phyloP scores from a whole-genome alignment of 1,140 invertebrate genomes.

The Centruroides vittatus region DNA sequence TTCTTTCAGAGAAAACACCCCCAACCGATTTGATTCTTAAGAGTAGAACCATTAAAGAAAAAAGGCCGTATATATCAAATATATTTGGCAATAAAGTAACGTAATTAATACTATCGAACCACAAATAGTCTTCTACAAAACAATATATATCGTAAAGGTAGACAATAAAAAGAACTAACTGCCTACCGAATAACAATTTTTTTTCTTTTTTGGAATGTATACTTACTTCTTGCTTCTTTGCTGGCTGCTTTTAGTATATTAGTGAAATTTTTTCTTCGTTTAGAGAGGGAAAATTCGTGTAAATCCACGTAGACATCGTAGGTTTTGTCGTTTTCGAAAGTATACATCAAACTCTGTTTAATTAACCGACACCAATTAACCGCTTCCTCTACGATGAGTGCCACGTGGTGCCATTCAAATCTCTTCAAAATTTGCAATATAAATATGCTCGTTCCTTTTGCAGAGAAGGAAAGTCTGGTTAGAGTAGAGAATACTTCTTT shows the following conservation, averaged over 20 bases:
- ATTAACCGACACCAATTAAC: not conserved
- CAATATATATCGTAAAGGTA: too few relatives aligned
- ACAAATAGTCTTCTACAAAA: too few relatives aligned
- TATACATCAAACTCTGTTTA: not conserved
- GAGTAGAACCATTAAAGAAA: too few relatives aligned
- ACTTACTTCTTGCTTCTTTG: constrained; percentile 61
- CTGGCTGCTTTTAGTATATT: constrained; percentile 50
- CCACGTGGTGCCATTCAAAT: constrained; percentile 69
- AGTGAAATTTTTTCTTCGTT: not conserved
- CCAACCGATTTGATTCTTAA: too few relatives aligned
- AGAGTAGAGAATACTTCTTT: constrained; percentile 71
- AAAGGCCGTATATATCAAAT: too few relatives aligned
- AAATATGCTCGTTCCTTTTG: constrained; percentile 60
- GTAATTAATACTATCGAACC: too few relatives aligned
- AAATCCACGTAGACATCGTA: not conserved
- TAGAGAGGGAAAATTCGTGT: not conserved
- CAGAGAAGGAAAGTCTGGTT: constrained; percentile 60
- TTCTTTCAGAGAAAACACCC: too few relatives aligned
- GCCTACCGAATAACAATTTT: too few relatives aligned
- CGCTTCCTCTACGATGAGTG: constrained; percentile 56
- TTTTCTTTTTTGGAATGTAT: not conserved
- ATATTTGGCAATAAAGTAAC: too few relatives aligned
- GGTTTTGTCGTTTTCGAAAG: not conserved
- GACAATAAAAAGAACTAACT: too few relatives aligned
- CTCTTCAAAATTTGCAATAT: constrained; percentile 37